Conservation (phyloP, 2,113 vertebrate species). For the Microtus pennsylvanicus region DNA sequence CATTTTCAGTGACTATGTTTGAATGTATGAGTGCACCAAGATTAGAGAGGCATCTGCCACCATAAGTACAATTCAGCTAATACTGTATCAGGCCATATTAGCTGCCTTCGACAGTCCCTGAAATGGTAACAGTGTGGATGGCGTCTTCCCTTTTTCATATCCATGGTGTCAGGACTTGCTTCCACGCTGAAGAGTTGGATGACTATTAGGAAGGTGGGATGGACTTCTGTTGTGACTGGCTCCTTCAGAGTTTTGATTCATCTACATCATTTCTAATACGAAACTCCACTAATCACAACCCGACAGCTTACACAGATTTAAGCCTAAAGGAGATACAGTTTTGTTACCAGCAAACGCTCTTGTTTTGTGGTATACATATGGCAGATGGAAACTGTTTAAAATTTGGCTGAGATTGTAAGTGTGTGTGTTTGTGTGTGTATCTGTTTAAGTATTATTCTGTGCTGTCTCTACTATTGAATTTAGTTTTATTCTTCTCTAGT, state of each 20-base stretch:
- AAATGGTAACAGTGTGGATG: not conserved
- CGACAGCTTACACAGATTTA: not conserved
- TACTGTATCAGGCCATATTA: not conserved
- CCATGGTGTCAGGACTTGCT: not conserved
- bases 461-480: not conserved
- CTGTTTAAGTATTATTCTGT: not conserved
- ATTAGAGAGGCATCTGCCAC: not conserved
- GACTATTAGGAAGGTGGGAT: not conserved
- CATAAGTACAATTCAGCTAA: conserved; percentile 4
- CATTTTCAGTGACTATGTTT: conserved; percentile 43
- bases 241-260: conserved; percentile 28
- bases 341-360: not conserved
- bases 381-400: not conserved
- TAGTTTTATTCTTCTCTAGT: not conserved
- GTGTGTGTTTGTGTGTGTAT: not conserved
- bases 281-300: not conserved
- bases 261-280: conserved; percentile 11
- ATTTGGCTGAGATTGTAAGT: not conserved
- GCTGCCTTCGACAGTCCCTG: not conserved
- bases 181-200: conserved; percentile 28
- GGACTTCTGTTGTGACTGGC: not conserved
- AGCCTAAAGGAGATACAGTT: not conserved
- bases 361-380: not conserved
- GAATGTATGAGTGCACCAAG: not conserved
- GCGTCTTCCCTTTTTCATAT: not conserved